Evolutionary conservation across 2,888 invertebrate species (phyloP), one percentile per base, ranked within the genome.

Genomic region (Archaeoteleia sp.): DNA sequence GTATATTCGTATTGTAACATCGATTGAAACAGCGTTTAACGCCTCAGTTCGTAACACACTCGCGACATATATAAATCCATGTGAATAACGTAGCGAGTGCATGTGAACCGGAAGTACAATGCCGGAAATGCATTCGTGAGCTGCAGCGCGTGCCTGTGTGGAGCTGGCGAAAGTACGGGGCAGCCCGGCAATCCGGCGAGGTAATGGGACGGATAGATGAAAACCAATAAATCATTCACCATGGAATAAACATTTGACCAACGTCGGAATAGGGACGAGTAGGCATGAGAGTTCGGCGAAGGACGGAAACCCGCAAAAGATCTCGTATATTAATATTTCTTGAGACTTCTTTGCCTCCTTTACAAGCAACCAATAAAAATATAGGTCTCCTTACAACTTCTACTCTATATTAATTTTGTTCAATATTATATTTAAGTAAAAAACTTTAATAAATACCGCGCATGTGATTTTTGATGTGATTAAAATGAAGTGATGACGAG

Each of bases 141-240:
- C 42, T 53, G 17, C 58, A 45, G 55, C 60, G 65, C 67, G 57
- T 53, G 68, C 61, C 61, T 60, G 57, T 30, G 49, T 45, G 45
- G 49, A 20, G 5, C 45, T 53, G 60, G 62, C 68, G 55, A 61
- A 61, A 66, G 65, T 66, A 48, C 15, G 35, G 49, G 45, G 43
- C 45, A 63, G 37, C 23, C 67, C 63, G 62, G 70, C 66, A 71
- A 70, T 69, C 67, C 70, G 70, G 54, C 53, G 57, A 55, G 69
- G 65, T 73, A 71, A 71, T 71, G 70, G 71, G 68, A 65, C 71
- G 73, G 66, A 73, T 60, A 68, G 67, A 67, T 53, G 70, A 57
- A 55, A 67, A 51, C 67, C 67, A 45, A 75, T 75, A 73, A 72
- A 75, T 75, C 71, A 73, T 72, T 57, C 40, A 13, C 13, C 48